Base-by-base conservation (phyloP, 1,140 invertebrate species). In the Drosophila kurseongensis region DNA sequence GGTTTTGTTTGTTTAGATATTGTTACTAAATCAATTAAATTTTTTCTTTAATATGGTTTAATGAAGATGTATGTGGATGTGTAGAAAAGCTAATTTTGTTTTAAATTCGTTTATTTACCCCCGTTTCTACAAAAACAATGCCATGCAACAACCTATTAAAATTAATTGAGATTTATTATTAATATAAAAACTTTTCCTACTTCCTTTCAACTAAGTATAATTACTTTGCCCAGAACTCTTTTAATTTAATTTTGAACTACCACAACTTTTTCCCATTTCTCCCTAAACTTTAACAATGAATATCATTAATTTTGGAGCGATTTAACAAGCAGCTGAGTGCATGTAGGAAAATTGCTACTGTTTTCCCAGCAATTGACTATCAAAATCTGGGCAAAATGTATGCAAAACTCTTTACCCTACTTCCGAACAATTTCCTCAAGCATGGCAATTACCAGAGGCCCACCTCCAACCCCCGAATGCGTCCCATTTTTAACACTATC, bases 321-420 rank as follows among this genome's bases (percentile, higher is more conserved):
- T 38, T 77, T 62, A 68, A 68, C 51, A 51, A 62, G 44, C 57
- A 27, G 32, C 58, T 29, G 54, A 60, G 74, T 41, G 50, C 47
- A 51, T 61, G 74, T 52, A 45, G 14, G 42, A 75, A 72, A 62
- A 47, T 72, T 42, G 83, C 83, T 89, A 86, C 79, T 83, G 84
- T 79, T 61, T 68, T 52, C 61, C 51, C 67, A 47, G 18, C 67
- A 71, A 66, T 81, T 67, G 55, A 45, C 75, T 42, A 45, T 52
- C 57, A 62, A 80, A 89, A 88, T 89, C 84, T 84, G 65, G 58
- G 65, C 76, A 69, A 78, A 80, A 84, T 80, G 58, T 80, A 88
- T 89, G 84, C 80, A 83, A 84, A 89, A 59, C 52, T 67, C 63
- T 65, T 80, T 58, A 66, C 60, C 63, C 73, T 62, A 78, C 36